phyloP scores from a whole-genome alignment of 1,140 invertebrate species.

The Episyrphus balteatus region DNA sequence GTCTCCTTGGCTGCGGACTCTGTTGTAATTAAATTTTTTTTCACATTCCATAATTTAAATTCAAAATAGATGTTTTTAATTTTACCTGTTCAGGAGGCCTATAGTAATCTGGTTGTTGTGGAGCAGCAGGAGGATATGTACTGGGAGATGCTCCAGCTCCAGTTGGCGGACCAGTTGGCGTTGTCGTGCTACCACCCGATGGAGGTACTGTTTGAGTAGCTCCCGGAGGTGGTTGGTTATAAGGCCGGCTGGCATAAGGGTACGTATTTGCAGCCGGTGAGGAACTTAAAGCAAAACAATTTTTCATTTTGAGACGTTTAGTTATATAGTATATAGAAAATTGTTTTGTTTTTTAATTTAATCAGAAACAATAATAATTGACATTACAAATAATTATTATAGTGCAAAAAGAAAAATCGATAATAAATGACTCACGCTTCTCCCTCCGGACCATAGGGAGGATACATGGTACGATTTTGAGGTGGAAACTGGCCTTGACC shows the following conservation, averaged over 20 bases:
- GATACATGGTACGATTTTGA: conserved; percentile 57
- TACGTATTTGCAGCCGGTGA: conserved; percentile 32
- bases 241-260: conserved; percentile 30
- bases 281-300: conserved; percentile 12
- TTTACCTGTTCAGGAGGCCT: conserved; percentile 44
- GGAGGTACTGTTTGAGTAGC: conserved; percentile 20
- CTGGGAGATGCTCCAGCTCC: conserved; percentile 37
- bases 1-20: conserved; percentile 55
- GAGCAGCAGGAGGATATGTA: conserved; percentile 41
- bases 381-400: not conserved
- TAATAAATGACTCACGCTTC: conserved; percentile 28
- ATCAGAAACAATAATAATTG: not conserved
- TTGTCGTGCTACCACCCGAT: conserved; percentile 17
- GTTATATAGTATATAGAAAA: not conserved
- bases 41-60: not conserved
- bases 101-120: conserved; percentile 55
- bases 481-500: conserved; percentile 55
- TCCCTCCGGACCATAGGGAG: conserved; percentile 57
- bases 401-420: not conserved
- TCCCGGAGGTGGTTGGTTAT: conserved; percentile 28
- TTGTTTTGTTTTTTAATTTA: not conserved
- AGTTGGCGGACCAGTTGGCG: conserved; percentile 21
- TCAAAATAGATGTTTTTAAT: not conserved
- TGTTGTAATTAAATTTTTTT: conserved; percentile 8
- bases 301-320: not conserved